Evolutionary conservation across 1,140 invertebrate species (phyloP), one percentile per base, ranked within the genome.

Genomic region (Papilio dardanus): DNA sequence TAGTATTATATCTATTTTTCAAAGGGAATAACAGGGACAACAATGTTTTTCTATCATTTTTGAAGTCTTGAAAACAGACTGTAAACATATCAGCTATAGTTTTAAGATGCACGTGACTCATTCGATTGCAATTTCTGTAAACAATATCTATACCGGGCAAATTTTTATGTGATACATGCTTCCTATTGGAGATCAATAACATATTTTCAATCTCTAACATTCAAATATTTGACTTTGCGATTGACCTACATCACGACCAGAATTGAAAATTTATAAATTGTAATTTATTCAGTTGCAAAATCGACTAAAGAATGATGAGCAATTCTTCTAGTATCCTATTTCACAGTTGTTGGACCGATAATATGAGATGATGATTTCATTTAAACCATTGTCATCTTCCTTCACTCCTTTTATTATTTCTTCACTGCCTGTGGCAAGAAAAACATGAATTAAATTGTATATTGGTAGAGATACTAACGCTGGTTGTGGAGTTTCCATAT

Each of bases 401-500:
- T n/a, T n/a, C n/a, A n/a, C n/a, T n/a, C n/a, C n/a, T n/a, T 33
- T 33, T 33, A 33, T 33, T 2, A 33, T 33, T 33, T 33, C 7
- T 33, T 33, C 2, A 33, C 7, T 33, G 2, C 31, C 2, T 6
- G 31, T 6, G 31, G 31, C n/a, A 33, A 2, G 31, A 33, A 33
- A 7, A 33, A 7, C 31, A 33, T 3, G 3, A 33, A 33, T 3
- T 6, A 33, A 7, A 3, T 6, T 33, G 7, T 37, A 0, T 14
- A n/a, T 62, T 12, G 54, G 12, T 21, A 65, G 16, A 35, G 33
- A 46, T 69, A 92, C 91, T 91, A 73, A 93, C 91, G 89, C 89
- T 6, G 91, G 85, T 37, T 91, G 89, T 24, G 83, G 81, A n/a
- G 80, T 83, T 73, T 93, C 91, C 80, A 89, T 81, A 68, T 93